Base-by-base conservation (phyloP, 2,888 invertebrate species). In the Ethmia dodecea region DNA sequence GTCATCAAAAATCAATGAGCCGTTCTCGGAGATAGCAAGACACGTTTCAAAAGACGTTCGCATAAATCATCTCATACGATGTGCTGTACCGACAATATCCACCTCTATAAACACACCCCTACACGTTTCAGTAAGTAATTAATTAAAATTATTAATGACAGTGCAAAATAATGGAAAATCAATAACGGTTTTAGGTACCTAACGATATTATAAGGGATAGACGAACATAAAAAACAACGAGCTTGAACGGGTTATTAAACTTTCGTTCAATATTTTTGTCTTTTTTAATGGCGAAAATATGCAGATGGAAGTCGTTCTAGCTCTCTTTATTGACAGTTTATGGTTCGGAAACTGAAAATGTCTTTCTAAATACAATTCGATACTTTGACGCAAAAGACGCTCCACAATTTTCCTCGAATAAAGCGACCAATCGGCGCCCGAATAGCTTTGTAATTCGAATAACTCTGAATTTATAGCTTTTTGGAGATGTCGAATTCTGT, bases 91-190 rank as follows among this genome's bases (percentile, higher is more conserved):
- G 61, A 72, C 67, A 65, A 69, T 63, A 52, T 61, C 67, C 60
- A 66, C 50, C 56, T 61, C 54, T 53, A 60, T 59, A 60, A 60
- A 57, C 61, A 60, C 55, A 47, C 55, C 61, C 63, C 50, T 52
- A 49, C 46, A 49, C 43, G 49, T 49, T 50, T 38, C 47, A 47
- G 65, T 77, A 45, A 47, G 65, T 77, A 73, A 80, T 81, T 81
- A 80, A 80, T 80, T 81, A 80, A 76, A 80, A 80, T 81, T 78
- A 80, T 77, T 78, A 80, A 79, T 79, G 79, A 76, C 77, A 70
- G 60, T 56, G 59, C 60, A 54, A 62, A 71, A 74, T 79, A 78
- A 79, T 76, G 78, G 62, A 71, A 69, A 80, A 81, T 81, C 80
- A 70, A 81, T 80, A 67, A 52, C 59, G 55, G 59, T 52, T 54